These are phyloP conservation scores for Plagodis dolabraria DNA, from an alignment of 2,888 invertebrate species.

Conservation along the genomic window DNA sequence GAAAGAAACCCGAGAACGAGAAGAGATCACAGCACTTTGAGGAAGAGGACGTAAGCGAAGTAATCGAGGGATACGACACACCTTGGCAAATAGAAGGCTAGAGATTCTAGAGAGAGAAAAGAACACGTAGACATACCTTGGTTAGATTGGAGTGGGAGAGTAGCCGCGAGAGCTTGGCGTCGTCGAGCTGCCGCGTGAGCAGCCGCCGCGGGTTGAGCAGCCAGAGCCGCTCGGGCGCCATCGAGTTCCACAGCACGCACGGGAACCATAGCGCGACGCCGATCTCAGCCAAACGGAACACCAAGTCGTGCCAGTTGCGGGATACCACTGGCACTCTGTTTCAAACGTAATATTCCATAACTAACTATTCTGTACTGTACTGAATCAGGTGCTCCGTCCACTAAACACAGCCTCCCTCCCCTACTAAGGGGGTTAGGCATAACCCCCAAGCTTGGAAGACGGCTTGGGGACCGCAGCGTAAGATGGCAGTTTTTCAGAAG, in stretches of 20 bases:
- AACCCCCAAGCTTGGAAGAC: too few relatives aligned
- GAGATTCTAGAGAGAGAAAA: too few relatives aligned
- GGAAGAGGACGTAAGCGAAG: neutral
- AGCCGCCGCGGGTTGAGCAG: constrained; percentile 95
- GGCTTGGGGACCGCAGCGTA: too few relatives aligned
- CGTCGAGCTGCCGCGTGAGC: constrained; percentile 88
- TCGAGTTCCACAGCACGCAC: constrained; percentile 97
- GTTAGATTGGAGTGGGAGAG: constrained; percentile 58
- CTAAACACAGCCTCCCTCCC: too few relatives aligned
- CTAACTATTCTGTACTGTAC: too few relatives aligned
- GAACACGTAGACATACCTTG: constrained; percentile 60
- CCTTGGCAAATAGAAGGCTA: too few relatives aligned
- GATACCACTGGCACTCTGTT: constrained; percentile 93
- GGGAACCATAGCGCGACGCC: constrained; percentile 98
- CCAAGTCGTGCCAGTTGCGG: constrained; percentile 96
- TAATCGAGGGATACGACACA: too few relatives aligned
- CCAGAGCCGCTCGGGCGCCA: constrained; percentile 97
- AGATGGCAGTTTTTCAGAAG: too few relatives aligned
- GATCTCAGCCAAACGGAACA: constrained; percentile 95
- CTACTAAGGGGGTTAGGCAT: too few relatives aligned
- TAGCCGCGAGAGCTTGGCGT: constrained; percentile 77
- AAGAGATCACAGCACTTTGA: neutral
- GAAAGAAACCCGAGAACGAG: too few relatives aligned
- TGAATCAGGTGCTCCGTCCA: too few relatives aligned
- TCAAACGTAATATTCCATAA: neutral